Base-by-base conservation (phyloP, 1,140 invertebrate genomes). In the Asobara japonica region DNA sequence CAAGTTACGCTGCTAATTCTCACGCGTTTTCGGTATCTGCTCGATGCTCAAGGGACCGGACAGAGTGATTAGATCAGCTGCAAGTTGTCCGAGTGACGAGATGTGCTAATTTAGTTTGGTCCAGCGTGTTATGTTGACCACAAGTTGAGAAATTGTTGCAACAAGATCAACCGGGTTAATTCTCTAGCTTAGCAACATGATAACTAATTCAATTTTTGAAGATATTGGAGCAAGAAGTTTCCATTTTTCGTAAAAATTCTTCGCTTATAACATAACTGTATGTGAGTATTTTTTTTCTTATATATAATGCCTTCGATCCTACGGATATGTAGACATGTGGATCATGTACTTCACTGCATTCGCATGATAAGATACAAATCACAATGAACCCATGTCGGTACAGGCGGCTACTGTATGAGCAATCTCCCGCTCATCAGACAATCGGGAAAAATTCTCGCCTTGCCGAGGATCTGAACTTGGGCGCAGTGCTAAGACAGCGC, bases 1-100 rank as follows among this genome's bases (percentile, higher is more conserved):
- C 27, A 41, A 70, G 60, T 65, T 65, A 65, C 31, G 38, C 33
- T 18, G 69, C 56, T 41, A 27, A 71, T 65, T 65, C 69, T 48
- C 41, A 33, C 69, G 27, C 22, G 27, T 65, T 71, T 36, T 65
- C 20, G 65, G 11, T 27, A 64, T 20, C 36, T 41, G 20, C 36
- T 25, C 16, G 22, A 18, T 25, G 60, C n/a, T 33, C 20, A 70
- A 70, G 25, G 48, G 51, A 56, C 31, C 13, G 29, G 51, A 36
- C 27, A 22, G 61, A 31, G 5, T 31, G 36, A 70, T 70, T 70
- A 11, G 60, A 70, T 70, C 69, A 64, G 25, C 38, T n/a, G 60
- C 20, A 70, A 70, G 13, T 70, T 70, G 56, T 64, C 61, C 36
- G 61, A 60, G 60, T 60, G 31, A 41, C 56, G 27, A n/a, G 20